Evolutionary conservation across 2,888 invertebrate genomes (phyloP).

Genomic region (Heliconius charithonia): DNA sequence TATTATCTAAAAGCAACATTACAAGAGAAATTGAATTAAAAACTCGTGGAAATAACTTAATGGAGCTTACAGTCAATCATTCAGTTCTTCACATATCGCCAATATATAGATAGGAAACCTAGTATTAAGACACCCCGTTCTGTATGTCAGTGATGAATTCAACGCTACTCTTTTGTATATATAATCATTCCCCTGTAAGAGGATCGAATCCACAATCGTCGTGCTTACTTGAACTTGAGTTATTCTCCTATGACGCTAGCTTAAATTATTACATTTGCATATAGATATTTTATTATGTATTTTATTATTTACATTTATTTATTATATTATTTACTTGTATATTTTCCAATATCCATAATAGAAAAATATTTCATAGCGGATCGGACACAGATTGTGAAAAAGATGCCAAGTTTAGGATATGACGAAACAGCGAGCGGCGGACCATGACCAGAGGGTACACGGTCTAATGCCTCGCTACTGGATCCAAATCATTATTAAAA

Average conservation of each 20-base stretch:
- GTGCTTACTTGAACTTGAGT: too few species aligned
- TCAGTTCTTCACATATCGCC: neutral
- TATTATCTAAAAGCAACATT: neutral
- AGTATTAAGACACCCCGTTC: too few species aligned
- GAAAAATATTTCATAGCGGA: slow-evolving; percentile 16
- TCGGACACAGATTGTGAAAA: slow-evolving; percentile 28
- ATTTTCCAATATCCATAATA: slow-evolving; percentile 5
- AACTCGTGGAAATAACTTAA: neutral
- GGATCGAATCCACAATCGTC: neutral
- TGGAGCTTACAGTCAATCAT: neutral
- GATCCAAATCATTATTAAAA: slow-evolving; percentile 42
- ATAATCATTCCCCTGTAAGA: neutral
- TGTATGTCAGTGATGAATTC: neutral
- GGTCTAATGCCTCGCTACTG: slow-evolving; percentile 65
- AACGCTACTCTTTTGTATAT: too few species aligned
- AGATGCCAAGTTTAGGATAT: slow-evolving; percentile 48
- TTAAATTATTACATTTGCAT: neutral
- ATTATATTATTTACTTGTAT: neutral
- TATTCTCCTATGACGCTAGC: too few species aligned
- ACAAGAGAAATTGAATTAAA: neutral
- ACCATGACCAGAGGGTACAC: slow-evolving; percentile 68
- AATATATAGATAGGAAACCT: neutral
- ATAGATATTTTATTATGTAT: neutral
- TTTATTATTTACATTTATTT: neutral
- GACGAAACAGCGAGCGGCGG: slow-evolving; percentile 61